phyloP scores from a whole-genome alignment of 2,797 vertebrate genomes.

The Centroberyx gerrardi region DNA sequence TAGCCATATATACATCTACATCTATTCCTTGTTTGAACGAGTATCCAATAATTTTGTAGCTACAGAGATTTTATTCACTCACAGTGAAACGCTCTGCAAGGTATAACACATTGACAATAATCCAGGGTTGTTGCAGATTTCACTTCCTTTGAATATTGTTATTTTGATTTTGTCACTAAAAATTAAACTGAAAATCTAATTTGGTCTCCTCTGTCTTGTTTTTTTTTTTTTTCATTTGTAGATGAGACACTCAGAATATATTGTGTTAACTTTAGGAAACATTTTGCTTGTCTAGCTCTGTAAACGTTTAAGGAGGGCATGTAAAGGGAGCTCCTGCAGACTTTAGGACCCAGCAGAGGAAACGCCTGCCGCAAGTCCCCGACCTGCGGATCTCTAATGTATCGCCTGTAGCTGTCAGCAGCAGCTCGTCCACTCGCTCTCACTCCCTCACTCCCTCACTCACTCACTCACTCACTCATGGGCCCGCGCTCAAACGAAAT shows the following conservation, averaged over 20 bases:
- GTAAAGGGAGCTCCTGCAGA: not conserved
- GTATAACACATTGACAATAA: conserved; percentile 66
- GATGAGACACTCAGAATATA: conserved; percentile 22
- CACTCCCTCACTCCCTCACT: conserved; percentile 20
- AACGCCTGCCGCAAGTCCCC: not conserved
- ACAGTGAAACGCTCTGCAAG: conserved; percentile 59
- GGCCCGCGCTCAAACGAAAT: conserved; percentile 8
- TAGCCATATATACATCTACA: conserved; percentile 55
- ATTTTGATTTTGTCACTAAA: conserved; percentile 80
- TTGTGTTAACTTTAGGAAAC: not conserved
- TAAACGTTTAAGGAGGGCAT: accelerated
- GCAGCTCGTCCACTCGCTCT: conserved; percentile 10
- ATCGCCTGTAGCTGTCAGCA: conserved; percentile 45
- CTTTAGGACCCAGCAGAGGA: conserved; percentile 83
- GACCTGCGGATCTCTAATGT: conserved; percentile 37
- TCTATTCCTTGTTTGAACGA: conserved; percentile 61
- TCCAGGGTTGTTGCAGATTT: conserved; percentile 73
- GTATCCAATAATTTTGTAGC: conserved; percentile 73
- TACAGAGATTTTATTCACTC: conserved; percentile 72
- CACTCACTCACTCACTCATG: conserved; percentile 50
- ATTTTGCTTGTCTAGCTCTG: too few species aligned
- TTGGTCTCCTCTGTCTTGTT: not conserved
- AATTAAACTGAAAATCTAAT: conserved; percentile 72
- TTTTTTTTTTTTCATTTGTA: conserved; percentile 61
- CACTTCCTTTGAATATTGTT: conserved; percentile 73